phyloP scores from a whole-genome alignment of 2,113 vertebrate genomes.

The Larimichthys crocea region DNA sequence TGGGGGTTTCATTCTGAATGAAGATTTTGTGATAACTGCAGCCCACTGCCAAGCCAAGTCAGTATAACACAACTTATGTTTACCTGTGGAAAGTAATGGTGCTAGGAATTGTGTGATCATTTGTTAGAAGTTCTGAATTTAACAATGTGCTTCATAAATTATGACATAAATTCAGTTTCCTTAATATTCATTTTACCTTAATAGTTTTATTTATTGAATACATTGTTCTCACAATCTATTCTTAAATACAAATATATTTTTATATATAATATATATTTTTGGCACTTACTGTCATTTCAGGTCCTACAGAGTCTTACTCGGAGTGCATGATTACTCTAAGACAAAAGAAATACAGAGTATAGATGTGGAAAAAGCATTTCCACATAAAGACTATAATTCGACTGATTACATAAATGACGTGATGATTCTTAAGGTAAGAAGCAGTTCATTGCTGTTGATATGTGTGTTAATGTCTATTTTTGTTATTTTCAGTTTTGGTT shows the following conservation, averaged over 20 bases:
- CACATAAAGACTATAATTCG: constrained; percentile 21
- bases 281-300: constrained; percentile 22
- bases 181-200: not conserved
- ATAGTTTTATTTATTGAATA: not conserved
- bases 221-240: not conserved
- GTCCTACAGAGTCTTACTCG: not conserved
- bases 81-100: not conserved
- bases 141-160: not conserved
- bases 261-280: not conserved
- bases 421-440: constrained; percentile 76
- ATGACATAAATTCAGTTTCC: not conserved
- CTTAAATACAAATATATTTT: too few species aligned
- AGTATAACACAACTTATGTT: constrained; percentile 9
- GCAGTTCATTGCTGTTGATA: not conserved
- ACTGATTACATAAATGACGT: constrained; percentile 18
- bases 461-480: not conserved
- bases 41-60: constrained; percentile 72
- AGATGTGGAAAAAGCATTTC: not conserved
- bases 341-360: rapidly evolving
- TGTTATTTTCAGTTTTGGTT: not conserved
- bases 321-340: not conserved
- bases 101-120: too few species aligned
- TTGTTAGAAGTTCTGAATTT: too few species aligned
- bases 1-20: constrained; percentile 71
- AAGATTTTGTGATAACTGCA: constrained; percentile 77